Evolutionary conservation across 2,113 vertebrate genomes (phyloP).

Genomic region (Damaliscus lunatus): DNA sequence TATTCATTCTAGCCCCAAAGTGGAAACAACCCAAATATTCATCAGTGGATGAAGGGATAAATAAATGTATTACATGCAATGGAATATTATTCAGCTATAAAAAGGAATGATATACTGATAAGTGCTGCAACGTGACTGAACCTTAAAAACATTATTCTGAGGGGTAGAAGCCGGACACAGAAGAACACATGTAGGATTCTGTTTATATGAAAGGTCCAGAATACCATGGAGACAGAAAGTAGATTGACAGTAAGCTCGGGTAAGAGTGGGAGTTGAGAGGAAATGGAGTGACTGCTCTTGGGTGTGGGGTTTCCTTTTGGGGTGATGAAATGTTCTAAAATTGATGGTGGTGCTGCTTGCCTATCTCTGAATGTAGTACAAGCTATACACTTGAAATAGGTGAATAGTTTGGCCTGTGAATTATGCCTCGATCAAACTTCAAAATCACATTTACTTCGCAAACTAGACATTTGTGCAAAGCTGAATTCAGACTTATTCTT

Average conservation of each 20-base stretch:
- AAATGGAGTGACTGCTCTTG: background rate
- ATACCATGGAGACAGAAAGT: background rate
- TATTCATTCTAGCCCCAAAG: background rate
- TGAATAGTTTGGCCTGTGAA: background rate
- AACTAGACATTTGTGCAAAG: slow-evolving; percentile 16
- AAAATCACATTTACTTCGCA: slow-evolving; percentile 1
- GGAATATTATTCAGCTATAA: background rate
- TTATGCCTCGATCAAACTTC: background rate
- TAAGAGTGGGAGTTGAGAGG: background rate
- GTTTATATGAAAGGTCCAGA: background rate
- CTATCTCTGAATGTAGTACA: background rate
- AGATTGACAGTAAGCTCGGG: background rate
- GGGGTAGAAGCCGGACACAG: background rate
- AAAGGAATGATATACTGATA: background rate
- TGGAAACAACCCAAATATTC: background rate
- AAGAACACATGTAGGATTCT: background rate
- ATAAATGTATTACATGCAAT: background rate
- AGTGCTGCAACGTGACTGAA: accelerated
- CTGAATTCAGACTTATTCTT: slow-evolving; percentile 17
- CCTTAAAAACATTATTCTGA: background rate
- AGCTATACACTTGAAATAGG: background rate
- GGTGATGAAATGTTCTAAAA: background rate
- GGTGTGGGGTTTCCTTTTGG: background rate
- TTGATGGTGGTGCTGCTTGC: background rate
- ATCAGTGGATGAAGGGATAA: background rate